phyloP scores from a whole-genome alignment of 2,888 invertebrate species.

The Diarsia mendica region DNA sequence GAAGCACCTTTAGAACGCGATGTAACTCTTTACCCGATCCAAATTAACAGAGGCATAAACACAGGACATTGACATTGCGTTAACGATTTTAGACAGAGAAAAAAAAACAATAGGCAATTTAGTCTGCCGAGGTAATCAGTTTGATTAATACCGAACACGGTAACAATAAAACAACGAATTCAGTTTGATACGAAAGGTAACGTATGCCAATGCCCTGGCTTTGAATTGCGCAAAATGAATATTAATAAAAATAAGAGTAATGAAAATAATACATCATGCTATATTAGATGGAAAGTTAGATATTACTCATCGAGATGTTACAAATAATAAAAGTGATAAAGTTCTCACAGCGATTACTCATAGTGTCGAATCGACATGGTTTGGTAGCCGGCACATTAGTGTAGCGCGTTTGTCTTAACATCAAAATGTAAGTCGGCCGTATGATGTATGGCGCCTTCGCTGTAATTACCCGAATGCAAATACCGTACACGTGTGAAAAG shows the following conservation, averaged over 20 bases:
- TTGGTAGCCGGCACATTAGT: slow-evolving; percentile 81
- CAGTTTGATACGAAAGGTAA: slow-evolving; percentile 89
- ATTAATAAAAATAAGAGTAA: slow-evolving; percentile 86
- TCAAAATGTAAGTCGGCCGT: slow-evolving; percentile 86
- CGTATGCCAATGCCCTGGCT: slow-evolving; percentile 98
- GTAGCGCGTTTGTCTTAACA: slow-evolving; percentile 84
- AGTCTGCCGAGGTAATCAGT: slow-evolving; percentile 88
- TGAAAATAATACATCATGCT: slow-evolving; percentile 90
- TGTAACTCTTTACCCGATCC: slow-evolving; percentile 77
- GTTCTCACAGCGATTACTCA: slow-evolving; percentile 86
- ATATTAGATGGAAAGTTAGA: slow-evolving; percentile 89
- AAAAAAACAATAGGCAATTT: slow-evolving; percentile 89
- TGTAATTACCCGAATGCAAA: slow-evolving; percentile 89
- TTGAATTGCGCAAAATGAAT: slow-evolving; percentile 90
- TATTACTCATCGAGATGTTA: slow-evolving; percentile 85
- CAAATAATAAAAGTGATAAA: slow-evolving; percentile 86
- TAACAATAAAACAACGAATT: slow-evolving; percentile 89
- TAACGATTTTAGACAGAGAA: slow-evolving; percentile 86
- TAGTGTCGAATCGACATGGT: slow-evolving; percentile 84
- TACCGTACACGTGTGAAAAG: slow-evolving; percentile 89
- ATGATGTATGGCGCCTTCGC: slow-evolving; percentile 86
- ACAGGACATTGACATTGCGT: slow-evolving; percentile 93
- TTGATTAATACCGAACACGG: slow-evolving; percentile 89
- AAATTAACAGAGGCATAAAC: slow-evolving; percentile 87
- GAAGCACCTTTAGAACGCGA: slow-evolving; percentile 73